Base-by-base conservation (phyloP, 1,140 invertebrate species). In the Holcopasites calliopsidis region DNA sequence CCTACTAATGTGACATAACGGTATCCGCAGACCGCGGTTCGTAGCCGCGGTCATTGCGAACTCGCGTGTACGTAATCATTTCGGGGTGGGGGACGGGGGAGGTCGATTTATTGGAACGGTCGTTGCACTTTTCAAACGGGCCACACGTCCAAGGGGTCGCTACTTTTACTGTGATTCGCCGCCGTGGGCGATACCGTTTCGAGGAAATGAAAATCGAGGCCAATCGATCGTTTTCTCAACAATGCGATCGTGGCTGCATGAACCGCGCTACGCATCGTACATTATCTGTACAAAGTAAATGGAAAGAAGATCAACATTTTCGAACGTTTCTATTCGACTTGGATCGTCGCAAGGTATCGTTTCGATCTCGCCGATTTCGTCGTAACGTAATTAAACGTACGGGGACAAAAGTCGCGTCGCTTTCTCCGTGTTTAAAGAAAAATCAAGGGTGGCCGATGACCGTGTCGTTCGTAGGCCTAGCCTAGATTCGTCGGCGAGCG, bases 1-100 rank as follows among this genome's bases (percentile, higher is more conserved):
- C 87, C 85, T 90, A 88, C 85, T 87, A 88, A 91, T 90, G 89
- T 92, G 90, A 92, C 90, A 90, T 92, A 92, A 92, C 91, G 91
- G 91, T 88, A 91, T 89, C 83, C 71, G 62, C 79, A 86, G 82
- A 87, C 82, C 86, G 86, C 86, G 83, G 80, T 83, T 85, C 84
- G 80, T 85, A 82, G 84, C 66, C 81, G 86, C 81, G 85, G 83
- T 86, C 86, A 87, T 86, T 84, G 82, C 82, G 66, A 86, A 85
- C 85, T 85, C 78, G 75, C 80, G 84, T 86, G 85, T 87, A 86
- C 88, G 88, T 89, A 87, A 88, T 90, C 76, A 86, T 85, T 83
- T 86, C 76, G 76, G 78, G 80, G 79, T 76, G 83, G 81, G 86
- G 81, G 86, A 85, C 82, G 79, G 85, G 84, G 85, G 85, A 81